Conservation (phyloP, 2,888 invertebrate species). For the Heteromurus nitidus region DNA sequence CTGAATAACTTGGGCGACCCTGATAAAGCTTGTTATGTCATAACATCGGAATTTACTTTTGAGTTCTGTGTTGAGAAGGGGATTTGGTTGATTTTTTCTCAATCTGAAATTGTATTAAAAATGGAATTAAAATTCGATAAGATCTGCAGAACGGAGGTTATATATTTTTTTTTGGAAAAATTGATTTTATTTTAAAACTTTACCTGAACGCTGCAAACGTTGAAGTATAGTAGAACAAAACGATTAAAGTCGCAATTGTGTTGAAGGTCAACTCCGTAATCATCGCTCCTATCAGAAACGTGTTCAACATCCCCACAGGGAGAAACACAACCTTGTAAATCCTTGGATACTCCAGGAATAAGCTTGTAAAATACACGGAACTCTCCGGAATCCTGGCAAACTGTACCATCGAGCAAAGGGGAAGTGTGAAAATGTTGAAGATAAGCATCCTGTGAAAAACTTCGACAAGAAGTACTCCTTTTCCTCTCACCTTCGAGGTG, state of each 20-base stretch:
- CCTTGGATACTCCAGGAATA: background rate
- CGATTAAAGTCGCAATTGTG: conserved; percentile 10
- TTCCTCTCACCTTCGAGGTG: background rate
- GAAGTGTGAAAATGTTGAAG: background rate
- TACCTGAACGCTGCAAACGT: conserved; percentile 1
- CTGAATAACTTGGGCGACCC: conserved; percentile 26
- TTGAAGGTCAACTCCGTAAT: conserved; percentile 35
- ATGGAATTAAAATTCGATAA: too few species aligned
- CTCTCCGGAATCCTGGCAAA: background rate
- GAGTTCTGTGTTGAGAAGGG: too few species aligned
- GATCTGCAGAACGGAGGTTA: too few species aligned
- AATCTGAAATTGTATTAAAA: background rate
- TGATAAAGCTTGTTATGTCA: conserved; percentile 1
- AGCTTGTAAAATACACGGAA: background rate
- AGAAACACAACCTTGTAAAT: background rate
- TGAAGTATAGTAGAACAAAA: conserved; percentile 22
- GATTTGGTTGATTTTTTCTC: background rate
- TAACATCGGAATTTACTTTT: too few species aligned
- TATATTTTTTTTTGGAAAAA: background rate
- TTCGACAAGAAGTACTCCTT: background rate
- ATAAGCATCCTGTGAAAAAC: background rate
- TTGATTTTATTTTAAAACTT: background rate
- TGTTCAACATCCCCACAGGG: background rate
- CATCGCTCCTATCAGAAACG: conserved; percentile 28
- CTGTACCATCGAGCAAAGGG: background rate